Conservation (phyloP, 2,888 invertebrate species). For the Zygaena filipendulae region DNA sequence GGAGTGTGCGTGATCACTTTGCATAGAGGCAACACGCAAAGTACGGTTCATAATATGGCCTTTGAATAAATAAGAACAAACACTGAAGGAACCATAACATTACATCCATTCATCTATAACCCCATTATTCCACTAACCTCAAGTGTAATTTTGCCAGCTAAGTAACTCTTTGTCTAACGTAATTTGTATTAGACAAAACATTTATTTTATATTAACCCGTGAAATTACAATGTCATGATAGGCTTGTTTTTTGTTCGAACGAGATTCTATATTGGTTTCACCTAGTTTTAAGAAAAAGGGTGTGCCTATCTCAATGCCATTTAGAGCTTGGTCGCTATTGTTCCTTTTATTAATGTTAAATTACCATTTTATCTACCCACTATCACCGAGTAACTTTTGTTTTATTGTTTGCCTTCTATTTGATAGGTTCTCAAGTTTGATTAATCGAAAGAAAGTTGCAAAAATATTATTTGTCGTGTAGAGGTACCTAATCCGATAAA, state of each 20-base stretch:
- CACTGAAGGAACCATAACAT: no score
- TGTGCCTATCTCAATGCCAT: slow-evolving; percentile 25
- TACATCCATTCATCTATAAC: no score
- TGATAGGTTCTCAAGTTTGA: slow-evolving; percentile 4
- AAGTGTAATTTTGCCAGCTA: no score
- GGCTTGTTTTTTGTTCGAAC: slow-evolving; percentile 19
- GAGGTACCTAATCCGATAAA: no score
- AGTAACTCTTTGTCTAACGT: no score
- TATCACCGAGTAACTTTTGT: slow-evolving; percentile 21
- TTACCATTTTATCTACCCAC: slow-evolving; percentile 29
- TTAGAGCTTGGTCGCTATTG: slow-evolving; percentile 27
- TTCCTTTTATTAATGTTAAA: slow-evolving; percentile 30
- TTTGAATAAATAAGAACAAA: no score
- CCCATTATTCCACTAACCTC: no score
- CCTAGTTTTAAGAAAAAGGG: slow-evolving; percentile 20
- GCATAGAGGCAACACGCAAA: slow-evolving; percentile 35
- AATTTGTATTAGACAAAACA: no score
- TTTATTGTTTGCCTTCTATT: slow-evolving; percentile 16
- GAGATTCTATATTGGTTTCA: slow-evolving; percentile 21
- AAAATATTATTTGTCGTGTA: no score
- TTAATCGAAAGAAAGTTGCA: no score
- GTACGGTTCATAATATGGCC: no score
- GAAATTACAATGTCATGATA: slow-evolving; percentile 25
- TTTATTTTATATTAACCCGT: no score
- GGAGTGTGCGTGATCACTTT: slow-evolving; percentile 29